Evolutionary conservation across 2,888 invertebrate genomes (phyloP).

Genomic region (Ormyrus nitidulus): DNA sequence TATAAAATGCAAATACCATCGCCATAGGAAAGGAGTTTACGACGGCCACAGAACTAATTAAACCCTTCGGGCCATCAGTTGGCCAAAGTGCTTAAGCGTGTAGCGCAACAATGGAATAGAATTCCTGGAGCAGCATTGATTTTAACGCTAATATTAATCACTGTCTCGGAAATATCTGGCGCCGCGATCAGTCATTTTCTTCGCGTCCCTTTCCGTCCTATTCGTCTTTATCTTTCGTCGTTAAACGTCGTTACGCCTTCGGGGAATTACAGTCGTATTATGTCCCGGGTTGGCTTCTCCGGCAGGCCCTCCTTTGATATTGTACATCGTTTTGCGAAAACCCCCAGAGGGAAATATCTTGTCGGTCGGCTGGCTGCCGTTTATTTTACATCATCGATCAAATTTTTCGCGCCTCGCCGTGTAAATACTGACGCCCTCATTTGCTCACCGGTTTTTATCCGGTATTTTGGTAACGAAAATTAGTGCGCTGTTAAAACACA

Average conservation of each 20-base stretch:
- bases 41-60: slow-evolving; percentile 22
- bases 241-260: slow-evolving; percentile 38
- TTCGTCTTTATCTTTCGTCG: slow-evolving; percentile 40
- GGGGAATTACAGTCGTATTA: slow-evolving; percentile 42
- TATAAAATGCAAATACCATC: slow-evolving; percentile 35
- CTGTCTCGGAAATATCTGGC: neutral
- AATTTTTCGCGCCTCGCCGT: neutral
- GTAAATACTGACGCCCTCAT: too few species aligned
- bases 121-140: neutral
- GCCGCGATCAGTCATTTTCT: slow-evolving; percentile 1
- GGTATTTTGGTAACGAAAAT: too few species aligned
- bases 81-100: neutral
- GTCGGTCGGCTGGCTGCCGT: slow-evolving; percentile 7
- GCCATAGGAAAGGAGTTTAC: slow-evolving; percentile 4
- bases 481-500: too few species aligned
- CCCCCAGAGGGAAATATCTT: neutral
- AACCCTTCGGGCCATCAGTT: neutral
- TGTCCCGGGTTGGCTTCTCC: neutral
- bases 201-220: neutral
- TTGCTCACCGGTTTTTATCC: too few species aligned
- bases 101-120: neutral
- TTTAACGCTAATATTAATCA: neutral
- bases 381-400: slow-evolving; percentile 45
- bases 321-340: slow-evolving; percentile 29
- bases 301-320: neutral